Evolutionary conservation across 1,140 invertebrate species (phyloP), one percentile per base, ranked within the genome.

Genomic region (Theocolax elegans): DNA sequence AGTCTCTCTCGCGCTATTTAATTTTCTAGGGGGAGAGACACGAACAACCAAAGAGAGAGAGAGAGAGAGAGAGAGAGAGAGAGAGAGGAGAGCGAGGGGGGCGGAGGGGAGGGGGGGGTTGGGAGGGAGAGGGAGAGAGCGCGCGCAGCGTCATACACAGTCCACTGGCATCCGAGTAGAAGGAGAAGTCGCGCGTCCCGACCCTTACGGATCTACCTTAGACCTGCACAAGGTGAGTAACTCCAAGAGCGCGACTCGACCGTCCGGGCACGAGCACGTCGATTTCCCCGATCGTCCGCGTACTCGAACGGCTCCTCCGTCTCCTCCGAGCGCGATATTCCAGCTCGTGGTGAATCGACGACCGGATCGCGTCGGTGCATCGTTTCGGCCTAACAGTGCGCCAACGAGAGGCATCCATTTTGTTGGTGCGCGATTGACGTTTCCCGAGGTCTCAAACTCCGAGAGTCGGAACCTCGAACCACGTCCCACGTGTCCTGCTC

Each of bases 121-220:
- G 19, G 29, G 64, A 58, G 65, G 65, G 65, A 68, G 62, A 75
- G 72, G 74, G 75, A 79, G 69, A 15, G n/a, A 49, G 25, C 19
- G 46, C 72, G 76, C 38, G 67, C 75, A 75, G 76, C 78, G 76
- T 12, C 54, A 31, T 27, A 71, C 58, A 64, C 75, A 65, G 38
- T 63, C 77, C 76, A 82, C 81, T 82, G 81, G 77, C 81, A 81
- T 79, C 80, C 74, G 72, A 76, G 80, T 79, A 77, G 72, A 76
- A 82, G 79, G 76, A 83, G 79, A 78, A 79, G 74, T 76, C 80
- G 63, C 9, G 25, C 19, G 51, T 46, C 31, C 17, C n/a, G 23
- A 25, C 3, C 38, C 19, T 23, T 59, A 53, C 58, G 58, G 58
- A 44, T 46, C 23, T 60, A 44, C 46, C 42, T 12, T 29, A 27